Evolutionary conservation across 2,113 vertebrate genomes (phyloP).

Genomic region (Microcebus lehilahytsara): DNA sequence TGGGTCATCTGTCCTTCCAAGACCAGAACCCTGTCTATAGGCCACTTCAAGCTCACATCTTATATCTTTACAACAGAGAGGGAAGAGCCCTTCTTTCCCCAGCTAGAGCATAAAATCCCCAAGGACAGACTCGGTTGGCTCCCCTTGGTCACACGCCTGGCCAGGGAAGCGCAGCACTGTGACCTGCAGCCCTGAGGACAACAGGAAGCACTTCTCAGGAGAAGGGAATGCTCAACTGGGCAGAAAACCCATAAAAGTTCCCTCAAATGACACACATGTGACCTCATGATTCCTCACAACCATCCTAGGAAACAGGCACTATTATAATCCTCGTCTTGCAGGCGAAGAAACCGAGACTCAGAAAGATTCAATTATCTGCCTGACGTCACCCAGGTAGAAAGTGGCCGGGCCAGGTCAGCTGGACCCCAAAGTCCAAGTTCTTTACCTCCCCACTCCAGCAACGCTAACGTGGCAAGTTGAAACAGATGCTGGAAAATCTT

Average conservation of each 20-base stretch:
- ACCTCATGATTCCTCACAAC: background rate
- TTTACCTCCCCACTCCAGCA: background rate
- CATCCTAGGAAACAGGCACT: background rate
- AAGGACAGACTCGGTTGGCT: background rate
- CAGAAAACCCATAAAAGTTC: background rate
- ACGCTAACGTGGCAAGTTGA: background rate
- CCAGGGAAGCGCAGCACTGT: background rate
- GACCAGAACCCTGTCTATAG: background rate
- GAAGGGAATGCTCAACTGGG: rapidly evolving
- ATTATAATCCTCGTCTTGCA: background rate
- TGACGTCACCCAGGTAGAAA: background rate
- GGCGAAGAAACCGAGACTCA: background rate
- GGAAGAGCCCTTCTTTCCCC: background rate
- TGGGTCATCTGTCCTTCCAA: background rate
- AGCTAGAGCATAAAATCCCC: background rate
- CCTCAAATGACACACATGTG: background rate
- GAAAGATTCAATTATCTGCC: background rate
- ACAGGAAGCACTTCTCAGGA: background rate
- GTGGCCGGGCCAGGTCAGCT: background rate
- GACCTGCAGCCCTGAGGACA: background rate
- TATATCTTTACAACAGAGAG: background rate
- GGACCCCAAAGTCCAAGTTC: background rate
- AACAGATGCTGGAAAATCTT: background rate
- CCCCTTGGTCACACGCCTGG: background rate
- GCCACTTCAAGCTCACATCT: background rate